phyloP scores from a whole-genome alignment of 2,888 invertebrate species.

The Rugalucina vietnamica region DNA sequence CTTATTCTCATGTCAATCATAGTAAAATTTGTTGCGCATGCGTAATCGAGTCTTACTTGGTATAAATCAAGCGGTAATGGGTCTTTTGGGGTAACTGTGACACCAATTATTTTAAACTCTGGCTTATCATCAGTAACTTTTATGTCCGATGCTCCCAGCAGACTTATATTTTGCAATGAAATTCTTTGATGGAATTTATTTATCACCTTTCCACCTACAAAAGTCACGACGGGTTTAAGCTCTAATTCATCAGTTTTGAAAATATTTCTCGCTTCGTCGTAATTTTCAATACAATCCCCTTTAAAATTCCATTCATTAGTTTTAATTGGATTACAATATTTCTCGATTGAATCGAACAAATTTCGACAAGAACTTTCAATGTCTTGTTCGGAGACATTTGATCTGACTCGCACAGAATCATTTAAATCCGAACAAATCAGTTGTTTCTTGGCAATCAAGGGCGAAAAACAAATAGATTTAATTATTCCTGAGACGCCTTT shows the following conservation, averaged over 20 bases:
- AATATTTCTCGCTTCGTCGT: slow-evolving; percentile 19
- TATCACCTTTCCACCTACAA: slow-evolving; percentile 12
- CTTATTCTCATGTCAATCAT: slow-evolving; percentile 51
- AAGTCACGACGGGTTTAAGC: slow-evolving; percentile 2
- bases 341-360: not conserved
- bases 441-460: not conserved
- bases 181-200: not conserved
- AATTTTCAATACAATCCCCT: slow-evolving; percentile 11
- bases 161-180: not conserved
- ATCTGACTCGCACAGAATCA: too few relatives aligned
- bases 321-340: not conserved
- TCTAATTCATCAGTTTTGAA: slow-evolving; percentile 29
- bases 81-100: slow-evolving; percentile 48
- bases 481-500: not conserved
- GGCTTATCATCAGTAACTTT: slow-evolving; percentile 34
- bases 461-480: not conserved
- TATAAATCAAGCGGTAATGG: slow-evolving; percentile 55
- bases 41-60: slow-evolving; percentile 52
- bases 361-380: not conserved
- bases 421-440: not conserved
- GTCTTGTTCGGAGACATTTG: too few relatives aligned
- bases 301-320: not conserved
- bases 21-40: slow-evolving; percentile 51
- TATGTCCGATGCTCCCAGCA: slow-evolving; percentile 6
- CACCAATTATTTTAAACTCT: slow-evolving; percentile 40